Conservation (phyloP, 1,140 invertebrate species). For the Drosophila mojavensis region DNA sequence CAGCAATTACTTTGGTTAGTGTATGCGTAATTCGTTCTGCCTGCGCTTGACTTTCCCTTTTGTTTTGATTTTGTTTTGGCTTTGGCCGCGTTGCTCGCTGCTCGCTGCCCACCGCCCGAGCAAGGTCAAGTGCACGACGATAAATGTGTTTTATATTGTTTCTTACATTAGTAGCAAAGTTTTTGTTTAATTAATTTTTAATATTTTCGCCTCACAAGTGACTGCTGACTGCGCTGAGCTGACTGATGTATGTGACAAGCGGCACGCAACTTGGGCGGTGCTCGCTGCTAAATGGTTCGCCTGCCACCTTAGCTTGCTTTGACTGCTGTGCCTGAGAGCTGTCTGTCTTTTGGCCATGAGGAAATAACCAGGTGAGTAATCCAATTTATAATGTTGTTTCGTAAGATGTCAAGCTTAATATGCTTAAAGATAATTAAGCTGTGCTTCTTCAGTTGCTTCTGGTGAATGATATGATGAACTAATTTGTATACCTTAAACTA, state of each 20-base stretch:
- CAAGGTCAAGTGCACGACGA: conserved; percentile 60
- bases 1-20: conserved; percentile 2
- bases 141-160: conserved; percentile 62
- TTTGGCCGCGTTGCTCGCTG: conserved; percentile 4
- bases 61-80: conserved; percentile 32
- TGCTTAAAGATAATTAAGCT: too few species aligned
- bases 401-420: neutral
- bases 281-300: conserved; percentile 35
- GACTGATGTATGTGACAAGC: conserved; percentile 46
- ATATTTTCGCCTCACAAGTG: conserved; percentile 44
- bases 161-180: conserved; percentile 58
- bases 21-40: conserved; percentile 16
- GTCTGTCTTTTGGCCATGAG: conserved; percentile 22
- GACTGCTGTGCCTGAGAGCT: neutral
- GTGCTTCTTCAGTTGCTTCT: too few species aligned
- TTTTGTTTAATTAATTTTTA: conserved; percentile 64
- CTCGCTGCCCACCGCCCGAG: conserved; percentile 7
- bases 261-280: conserved; percentile 51
- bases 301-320: neutral
- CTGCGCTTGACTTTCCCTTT: neutral
- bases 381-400: neutral
- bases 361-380: neutral
- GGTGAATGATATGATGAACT: too few species aligned
- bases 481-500: too few species aligned
- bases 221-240: conserved; percentile 11